phyloP scores from a whole-genome alignment of 2,113 vertebrate species.

The Todiramphus chloris region DNA sequence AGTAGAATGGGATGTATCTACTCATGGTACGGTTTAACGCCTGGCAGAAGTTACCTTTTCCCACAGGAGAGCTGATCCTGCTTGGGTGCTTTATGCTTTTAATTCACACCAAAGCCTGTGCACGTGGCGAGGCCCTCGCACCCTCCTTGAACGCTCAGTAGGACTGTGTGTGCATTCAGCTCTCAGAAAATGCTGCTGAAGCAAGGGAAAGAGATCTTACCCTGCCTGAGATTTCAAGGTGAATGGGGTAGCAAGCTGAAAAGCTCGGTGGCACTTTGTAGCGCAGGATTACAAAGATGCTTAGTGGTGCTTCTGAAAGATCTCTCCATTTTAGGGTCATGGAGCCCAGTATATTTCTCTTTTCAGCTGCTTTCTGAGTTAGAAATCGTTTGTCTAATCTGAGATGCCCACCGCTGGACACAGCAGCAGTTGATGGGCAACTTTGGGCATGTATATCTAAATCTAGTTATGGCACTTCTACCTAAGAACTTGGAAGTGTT shows the following conservation, averaged over 20 bases:
- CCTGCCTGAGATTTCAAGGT: neutral
- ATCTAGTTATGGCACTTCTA: neutral
- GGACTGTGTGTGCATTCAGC: neutral
- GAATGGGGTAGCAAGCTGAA: neutral
- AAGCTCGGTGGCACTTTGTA: neutral
- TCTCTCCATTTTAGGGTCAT: neutral
- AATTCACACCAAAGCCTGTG: neutral
- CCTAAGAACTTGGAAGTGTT: fast-evolving
- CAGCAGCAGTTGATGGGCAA: neutral
- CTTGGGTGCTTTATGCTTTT: neutral
- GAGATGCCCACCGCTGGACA: neutral
- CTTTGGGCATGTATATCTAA: neutral
- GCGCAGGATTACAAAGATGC: fast-evolving
- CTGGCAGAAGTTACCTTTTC: neutral
- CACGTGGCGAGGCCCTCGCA: neutral
- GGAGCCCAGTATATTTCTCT: neutral
- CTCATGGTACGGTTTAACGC: neutral
- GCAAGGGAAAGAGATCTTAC: neutral
- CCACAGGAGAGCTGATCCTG: neutral
- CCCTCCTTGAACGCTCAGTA: neutral
- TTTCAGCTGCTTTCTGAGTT: neutral
- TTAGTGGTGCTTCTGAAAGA: neutral
- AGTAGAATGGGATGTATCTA: neutral
- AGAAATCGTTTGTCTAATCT: neutral
- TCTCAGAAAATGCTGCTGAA: neutral